phyloP scores from a whole-genome alignment of 2,888 invertebrate genomes.

The Tinea trinotella region DNA sequence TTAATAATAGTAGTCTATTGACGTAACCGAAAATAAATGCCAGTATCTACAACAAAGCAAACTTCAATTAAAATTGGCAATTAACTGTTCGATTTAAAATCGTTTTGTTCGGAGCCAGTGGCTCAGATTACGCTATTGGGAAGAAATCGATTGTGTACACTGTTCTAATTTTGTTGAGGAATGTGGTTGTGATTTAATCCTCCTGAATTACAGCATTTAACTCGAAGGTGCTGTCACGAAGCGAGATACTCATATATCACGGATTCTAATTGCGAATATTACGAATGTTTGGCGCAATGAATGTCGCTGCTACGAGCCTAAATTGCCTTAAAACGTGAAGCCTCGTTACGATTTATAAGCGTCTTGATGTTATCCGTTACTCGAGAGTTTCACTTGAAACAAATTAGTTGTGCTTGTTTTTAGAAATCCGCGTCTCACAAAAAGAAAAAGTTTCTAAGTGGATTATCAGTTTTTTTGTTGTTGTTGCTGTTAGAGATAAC shows the following conservation, averaged over 20 bases:
- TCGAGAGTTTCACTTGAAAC: background rate
- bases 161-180: background rate
- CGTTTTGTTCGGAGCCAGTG: background rate
- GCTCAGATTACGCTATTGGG: background rate
- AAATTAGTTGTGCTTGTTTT: slow-evolving; percentile 7
- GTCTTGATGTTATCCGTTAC: slow-evolving; percentile 9
- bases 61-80: background rate
- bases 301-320: slow-evolving; percentile 21
- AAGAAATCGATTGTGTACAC: background rate
- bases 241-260: slow-evolving; percentile 35
- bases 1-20: background rate
- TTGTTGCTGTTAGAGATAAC: background rate
- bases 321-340: slow-evolving; percentile 13
- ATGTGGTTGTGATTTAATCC: slow-evolving; percentile 38
- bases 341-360: slow-evolving; percentile 15
- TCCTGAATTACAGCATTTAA: slow-evolving; percentile 29
- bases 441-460: background rate
- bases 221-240: slow-evolving; percentile 33
- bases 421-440: background rate
- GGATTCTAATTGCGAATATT: slow-evolving; percentile 40
- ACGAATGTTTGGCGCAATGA: slow-evolving; percentile 33
- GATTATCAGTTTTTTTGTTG: slow-evolving; percentile 5
- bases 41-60: background rate
- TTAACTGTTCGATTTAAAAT: background rate
- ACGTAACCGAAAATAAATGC: background rate